A percentile compares a stretch with the other conserved stretches of the same genome.
Conservation (phyloP, 2,888 invertebrate species). For the Pollenia amentaria region DNA sequence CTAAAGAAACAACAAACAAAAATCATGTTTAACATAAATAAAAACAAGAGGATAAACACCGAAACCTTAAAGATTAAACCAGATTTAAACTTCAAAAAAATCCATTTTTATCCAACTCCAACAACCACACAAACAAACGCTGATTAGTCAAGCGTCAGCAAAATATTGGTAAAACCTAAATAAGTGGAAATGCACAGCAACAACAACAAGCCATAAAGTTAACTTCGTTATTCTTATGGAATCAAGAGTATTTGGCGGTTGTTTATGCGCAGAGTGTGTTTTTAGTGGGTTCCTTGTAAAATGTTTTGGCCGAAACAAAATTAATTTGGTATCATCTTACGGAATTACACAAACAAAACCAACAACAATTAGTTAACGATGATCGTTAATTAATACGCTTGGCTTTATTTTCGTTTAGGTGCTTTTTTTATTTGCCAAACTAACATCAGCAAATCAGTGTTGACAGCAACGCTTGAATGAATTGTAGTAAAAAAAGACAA, state of each 20-base stretch:
- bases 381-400: slow-evolving; percentile 84
- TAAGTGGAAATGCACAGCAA: slow-evolving; percentile 66
- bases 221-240: slow-evolving; percentile 11
- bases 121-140: slow-evolving; percentile 17
- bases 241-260: slow-evolving; percentile 37
- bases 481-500: slow-evolving; percentile 64
- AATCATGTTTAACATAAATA: slow-evolving; percentile 74
- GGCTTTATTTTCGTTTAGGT: slow-evolving; percentile 43
- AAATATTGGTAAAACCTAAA: slow-evolving; percentile 69
- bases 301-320: slow-evolving; percentile 75
- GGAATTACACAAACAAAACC: slow-evolving; percentile 82
- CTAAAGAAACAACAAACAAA: slow-evolving; percentile 61
- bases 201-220: slow-evolving; percentile 39
- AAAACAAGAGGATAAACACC: slow-evolving; percentile 72
- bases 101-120: background rate
- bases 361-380: slow-evolving; percentile 84
- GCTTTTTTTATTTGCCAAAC: slow-evolving; percentile 54
- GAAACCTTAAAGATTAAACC: slow-evolving; percentile 63
- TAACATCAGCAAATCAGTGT: slow-evolving; percentile 80
- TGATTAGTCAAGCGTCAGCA: slow-evolving; percentile 64
- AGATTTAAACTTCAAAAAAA: slow-evolving; percentile 39
- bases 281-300: slow-evolving; percentile 72
- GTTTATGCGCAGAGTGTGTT: slow-evolving; percentile 44
- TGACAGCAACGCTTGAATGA: slow-evolving; percentile 80
- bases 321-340: slow-evolving; percentile 84